A percentile compares a stretch with the other conserved stretches of the same genome.
Conservation (phyloP, 2,797 vertebrate species). For the Hippoglossus hippoglossus region DNA sequence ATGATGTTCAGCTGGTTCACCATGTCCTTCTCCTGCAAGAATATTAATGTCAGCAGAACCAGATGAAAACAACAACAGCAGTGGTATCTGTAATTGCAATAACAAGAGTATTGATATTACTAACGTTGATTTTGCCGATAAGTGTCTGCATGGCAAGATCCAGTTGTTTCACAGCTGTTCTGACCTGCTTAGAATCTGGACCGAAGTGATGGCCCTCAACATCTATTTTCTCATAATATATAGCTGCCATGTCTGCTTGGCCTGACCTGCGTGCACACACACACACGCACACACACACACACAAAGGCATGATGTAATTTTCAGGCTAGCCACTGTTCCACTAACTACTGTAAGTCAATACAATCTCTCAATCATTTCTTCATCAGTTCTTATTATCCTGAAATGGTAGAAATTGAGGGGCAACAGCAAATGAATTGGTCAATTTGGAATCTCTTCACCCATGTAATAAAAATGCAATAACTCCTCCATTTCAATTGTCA, state of each 20-base stretch:
- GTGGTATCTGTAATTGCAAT: background rate
- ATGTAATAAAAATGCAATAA: too few relatives aligned
- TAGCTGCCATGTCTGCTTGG: conserved; percentile 86
- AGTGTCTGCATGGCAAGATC: conserved; percentile 87
- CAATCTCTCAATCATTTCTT: too few relatives aligned
- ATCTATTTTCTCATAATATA: conserved; percentile 94
- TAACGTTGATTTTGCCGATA: conserved; percentile 87
- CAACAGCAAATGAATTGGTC: too few relatives aligned
- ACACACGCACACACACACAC: background rate
- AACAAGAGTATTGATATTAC: background rate
- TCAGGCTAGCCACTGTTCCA: too few relatives aligned
- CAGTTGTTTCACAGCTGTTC: conserved; percentile 82
- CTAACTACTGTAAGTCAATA: too few relatives aligned
- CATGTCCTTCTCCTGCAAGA: conserved; percentile 86
- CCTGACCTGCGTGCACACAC: conserved; percentile 53
- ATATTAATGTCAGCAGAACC: conserved; percentile 3
- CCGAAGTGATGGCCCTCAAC: conserved; percentile 94
- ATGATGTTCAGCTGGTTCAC: conserved; percentile 87
- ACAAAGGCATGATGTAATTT: too few relatives aligned
- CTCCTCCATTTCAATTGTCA: too few relatives aligned
- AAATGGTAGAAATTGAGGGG: too few relatives aligned
- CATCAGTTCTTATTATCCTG: too few relatives aligned
- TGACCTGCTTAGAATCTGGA: conserved; percentile 87
- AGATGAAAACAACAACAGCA: background rate
- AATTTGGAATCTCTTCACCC: too few relatives aligned